phyloP scores from a whole-genome alignment of 2,888 invertebrate species.

The Caenorhabditis macrosperma region DNA sequence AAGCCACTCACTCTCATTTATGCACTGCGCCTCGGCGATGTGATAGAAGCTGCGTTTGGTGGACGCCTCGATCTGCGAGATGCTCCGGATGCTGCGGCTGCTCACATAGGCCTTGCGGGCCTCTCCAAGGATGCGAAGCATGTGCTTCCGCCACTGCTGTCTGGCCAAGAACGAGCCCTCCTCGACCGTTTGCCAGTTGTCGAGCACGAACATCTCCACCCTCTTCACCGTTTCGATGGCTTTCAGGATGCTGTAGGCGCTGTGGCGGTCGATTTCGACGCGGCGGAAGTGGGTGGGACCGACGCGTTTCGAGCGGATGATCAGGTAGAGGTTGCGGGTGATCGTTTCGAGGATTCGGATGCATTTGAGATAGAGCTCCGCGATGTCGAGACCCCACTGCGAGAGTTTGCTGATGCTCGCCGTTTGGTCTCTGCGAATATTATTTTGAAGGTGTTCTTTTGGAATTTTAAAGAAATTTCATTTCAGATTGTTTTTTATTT shows the following conservation, averaged over 20 bases:
- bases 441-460: too few relatives aligned
- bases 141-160: conserved; percentile 36
- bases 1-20: conserved; percentile 29
- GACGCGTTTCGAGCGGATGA: conserved; percentile 83
- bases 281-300: neutral
- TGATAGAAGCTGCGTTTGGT: conserved; percentile 38
- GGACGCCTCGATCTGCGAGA: conserved; percentile 3
- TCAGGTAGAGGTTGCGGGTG: conserved; percentile 85
- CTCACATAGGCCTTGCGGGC: conserved; percentile 21
- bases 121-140: conserved; percentile 19
- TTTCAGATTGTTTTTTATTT: too few relatives aligned
- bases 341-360: conserved; percentile 86
- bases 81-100: conserved; percentile 3
- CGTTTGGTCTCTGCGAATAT: neutral
- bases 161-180: conserved; percentile 36
- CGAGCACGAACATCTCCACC: conserved; percentile 17
- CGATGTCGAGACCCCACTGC: conserved; percentile 32
- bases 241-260: conserved; percentile 1
- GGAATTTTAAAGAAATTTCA: too few relatives aligned
- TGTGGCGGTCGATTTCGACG: neutral
- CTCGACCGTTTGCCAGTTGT: conserved; percentile 36
- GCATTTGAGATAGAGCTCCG: conserved; percentile 78
- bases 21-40: conserved; percentile 45
- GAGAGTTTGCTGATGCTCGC: neutral
- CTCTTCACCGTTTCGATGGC: conserved; percentile 27